phyloP scores from a whole-genome alignment of 2,888 invertebrate genomes.

The Unio pictorum region DNA sequence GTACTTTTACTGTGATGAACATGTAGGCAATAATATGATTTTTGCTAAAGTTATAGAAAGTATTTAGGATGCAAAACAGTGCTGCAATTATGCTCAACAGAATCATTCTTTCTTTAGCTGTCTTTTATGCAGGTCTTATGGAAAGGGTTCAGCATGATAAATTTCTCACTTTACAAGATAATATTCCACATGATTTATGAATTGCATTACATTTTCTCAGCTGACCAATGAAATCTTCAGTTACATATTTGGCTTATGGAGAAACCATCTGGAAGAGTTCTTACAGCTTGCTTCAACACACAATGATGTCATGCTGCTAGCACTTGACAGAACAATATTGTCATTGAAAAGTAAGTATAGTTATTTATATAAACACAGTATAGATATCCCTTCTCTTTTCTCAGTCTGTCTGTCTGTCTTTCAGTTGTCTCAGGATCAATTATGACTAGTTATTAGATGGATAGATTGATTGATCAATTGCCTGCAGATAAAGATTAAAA shows the following conservation, averaged over 20 bases:
- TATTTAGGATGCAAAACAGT: no score
- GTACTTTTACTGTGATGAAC: no score
- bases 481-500: no score
- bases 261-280: constrained; percentile 71
- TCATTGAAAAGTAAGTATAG: constrained; percentile 76
- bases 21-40: no score
- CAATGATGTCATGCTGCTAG: constrained; percentile 70
- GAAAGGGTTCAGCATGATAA: no score
- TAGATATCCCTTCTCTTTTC: background rate
- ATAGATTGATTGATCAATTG: no score
- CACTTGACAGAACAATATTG: constrained; percentile 85
- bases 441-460: no score
- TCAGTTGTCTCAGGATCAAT: no score
- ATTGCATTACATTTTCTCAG: constrained; percentile 41
- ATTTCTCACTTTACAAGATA: background rate
- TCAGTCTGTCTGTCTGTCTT: background rate
- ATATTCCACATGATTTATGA: background rate
- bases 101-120: no score
- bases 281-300: constrained; percentile 51
- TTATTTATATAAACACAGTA: background rate
- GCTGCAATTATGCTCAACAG: no score
- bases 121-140: no score
- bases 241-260: constrained; percentile 83
- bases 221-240: constrained; percentile 67
- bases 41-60: no score